Evolutionary conservation across 2,888 invertebrate species (phyloP), one percentile per base, ranked within the genome.

Genomic region (Ectobius pallidus): DNA sequence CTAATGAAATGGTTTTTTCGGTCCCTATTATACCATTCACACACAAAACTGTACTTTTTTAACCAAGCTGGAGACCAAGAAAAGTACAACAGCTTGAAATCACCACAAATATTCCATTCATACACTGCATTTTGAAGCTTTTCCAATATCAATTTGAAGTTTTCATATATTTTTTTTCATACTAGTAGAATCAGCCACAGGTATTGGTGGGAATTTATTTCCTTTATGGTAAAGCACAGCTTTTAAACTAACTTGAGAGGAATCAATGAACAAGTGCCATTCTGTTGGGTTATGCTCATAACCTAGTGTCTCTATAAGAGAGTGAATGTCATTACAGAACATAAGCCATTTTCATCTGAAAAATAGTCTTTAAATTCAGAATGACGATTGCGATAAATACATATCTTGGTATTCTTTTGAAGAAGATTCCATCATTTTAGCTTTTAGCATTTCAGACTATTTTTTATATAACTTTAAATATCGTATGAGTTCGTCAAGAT

Each of bases 211-310:
- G 22, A 52, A 1, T 52, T 9, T 52, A 52, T 62, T 62, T 11
- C 7, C 30, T 3, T 62, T 30, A n/a, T 62, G 62, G 4, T 9
- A 32, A 62, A 62, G 62, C 62, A 61, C 61, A 6, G 1, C 27
- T 27, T 61, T 61, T 32, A 25, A 61, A 39, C 62, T 30, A 18
- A 27, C 18, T 30, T 62, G 16, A 62, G 34, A 34, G n/a, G 62
- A 9, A 62, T 62, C 30, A 30, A 62, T 62, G n/a, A 32, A 34
- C 62, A 62, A 62, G 6, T 14, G 62, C 32, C 4, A 30, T 34
- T 62, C 62, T 62, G 34, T n/a, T 62, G 62, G 18, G 20, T 34
- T 34, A 62, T 32, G 62, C 32, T 62, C 62, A 34, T 18, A 16
- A 62, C 3, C 62, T 16, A 62, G 20, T 30, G 62, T 34, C 62